Percentiles rank a stretch among this genome's conserved stretches.
Evolutionary conservation across 2,888 invertebrate species (phyloP).

Genomic region (Brachyptera putata): DNA sequence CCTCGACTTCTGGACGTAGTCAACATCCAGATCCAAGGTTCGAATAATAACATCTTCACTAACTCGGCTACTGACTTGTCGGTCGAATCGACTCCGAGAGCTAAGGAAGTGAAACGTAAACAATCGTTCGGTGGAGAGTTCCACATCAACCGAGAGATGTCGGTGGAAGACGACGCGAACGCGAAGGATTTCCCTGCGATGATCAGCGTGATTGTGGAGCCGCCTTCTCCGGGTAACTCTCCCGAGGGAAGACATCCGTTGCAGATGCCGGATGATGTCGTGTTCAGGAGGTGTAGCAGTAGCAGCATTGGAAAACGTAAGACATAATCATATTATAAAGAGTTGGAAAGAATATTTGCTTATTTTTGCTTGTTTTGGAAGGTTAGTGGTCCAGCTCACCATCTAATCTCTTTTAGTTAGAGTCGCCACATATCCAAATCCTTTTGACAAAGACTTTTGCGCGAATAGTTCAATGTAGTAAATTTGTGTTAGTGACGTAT

Average conservation of each 20-base stretch:
- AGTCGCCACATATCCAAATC: no score
- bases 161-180: constrained; percentile 37
- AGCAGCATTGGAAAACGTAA: constrained; percentile 27
- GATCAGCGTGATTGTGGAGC: constrained; percentile 45
- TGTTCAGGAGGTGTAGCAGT: constrained; percentile 41
- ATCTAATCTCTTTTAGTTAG: no score
- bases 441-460: no score
- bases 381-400: no score
- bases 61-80: background rate
- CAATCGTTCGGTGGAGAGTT: constrained; percentile 1
- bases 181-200: constrained; percentile 41
- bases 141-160: constrained; percentile 20
- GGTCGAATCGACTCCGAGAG: constrained; percentile 33
- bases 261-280: constrained; percentile 19
- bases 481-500: no score
- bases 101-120: constrained; percentile 23
- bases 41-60: constrained; percentile 25
- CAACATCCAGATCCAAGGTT: constrained; percentile 32
- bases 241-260: constrained; percentile 41
- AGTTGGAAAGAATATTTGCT: no score
- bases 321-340: no score
- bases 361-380: no score
- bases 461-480: no score
- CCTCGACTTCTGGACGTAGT: constrained; percentile 27
- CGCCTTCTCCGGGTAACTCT: constrained; percentile 45